Conservation (phyloP, 2,888 invertebrate genomes). For the Apamea anceps region DNA sequence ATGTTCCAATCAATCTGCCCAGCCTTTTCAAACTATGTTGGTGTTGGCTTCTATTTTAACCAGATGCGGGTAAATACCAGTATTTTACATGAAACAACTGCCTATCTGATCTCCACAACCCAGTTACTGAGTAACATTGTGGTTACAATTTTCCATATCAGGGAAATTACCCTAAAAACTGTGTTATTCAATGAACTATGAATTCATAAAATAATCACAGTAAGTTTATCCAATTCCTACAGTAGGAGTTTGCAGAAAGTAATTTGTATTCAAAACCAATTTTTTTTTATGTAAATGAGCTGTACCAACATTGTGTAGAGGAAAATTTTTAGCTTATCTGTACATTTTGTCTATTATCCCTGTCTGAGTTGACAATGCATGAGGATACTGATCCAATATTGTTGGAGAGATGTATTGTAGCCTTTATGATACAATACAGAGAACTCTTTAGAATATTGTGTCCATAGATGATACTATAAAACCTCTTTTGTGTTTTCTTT, state of each 20-base stretch:
- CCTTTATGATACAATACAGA: slow-evolving; percentile 26
- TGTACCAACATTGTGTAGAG: slow-evolving; percentile 1
- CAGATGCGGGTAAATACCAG: neutral
- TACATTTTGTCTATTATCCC: slow-evolving; percentile 31
- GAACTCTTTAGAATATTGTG: slow-evolving; percentile 24
- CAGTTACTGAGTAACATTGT: neutral
- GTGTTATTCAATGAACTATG: neutral
- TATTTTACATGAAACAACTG: neutral
- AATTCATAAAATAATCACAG: neutral
- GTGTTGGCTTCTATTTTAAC: neutral
- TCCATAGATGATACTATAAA: neutral
- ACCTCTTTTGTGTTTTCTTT: slow-evolving; percentile 17
- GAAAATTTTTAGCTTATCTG: slow-evolving; percentile 27
- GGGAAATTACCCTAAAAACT: neutral
- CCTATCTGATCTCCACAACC: neutral
- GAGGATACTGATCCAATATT: slow-evolving; percentile 47
- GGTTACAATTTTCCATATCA: neutral
- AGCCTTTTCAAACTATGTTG: neutral
- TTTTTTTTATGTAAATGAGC: slow-evolving; percentile 29
- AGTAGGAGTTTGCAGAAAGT: neutral
- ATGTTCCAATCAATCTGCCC: neutral
- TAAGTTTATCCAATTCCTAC: neutral
- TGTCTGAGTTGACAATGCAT: slow-evolving; percentile 32
- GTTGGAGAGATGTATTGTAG: slow-evolving; percentile 4
- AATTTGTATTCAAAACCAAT: slow-evolving; percentile 14